Evolutionary conservation across 2,113 vertebrate species (phyloP), one percentile per base, ranked within the genome.

Genomic region (Desmodus rotundus): DNA sequence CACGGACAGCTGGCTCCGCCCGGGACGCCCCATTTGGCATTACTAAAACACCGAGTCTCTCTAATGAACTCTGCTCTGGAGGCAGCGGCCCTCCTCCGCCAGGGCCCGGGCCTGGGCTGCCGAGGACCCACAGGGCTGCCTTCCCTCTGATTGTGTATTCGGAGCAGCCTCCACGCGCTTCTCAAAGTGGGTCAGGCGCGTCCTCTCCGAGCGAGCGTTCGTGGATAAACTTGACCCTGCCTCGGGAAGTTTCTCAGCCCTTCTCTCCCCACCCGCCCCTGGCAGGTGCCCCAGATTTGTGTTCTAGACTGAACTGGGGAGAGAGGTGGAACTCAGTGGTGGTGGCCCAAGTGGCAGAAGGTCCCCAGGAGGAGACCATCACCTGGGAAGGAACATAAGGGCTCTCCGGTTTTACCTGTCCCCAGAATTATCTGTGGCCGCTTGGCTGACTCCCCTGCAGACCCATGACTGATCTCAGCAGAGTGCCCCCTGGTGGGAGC

Each of bases 121-220:
- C 2, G 0, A 54, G 94, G 70, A 67, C 97, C 94, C 84, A 5
- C 78, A 68, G 91, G 91, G 63, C 89, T 24, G 8, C 67, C 96
- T 58, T 47, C 76, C 41, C 38, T 86, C 94, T 68, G 85, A 38
- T 91, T 88, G 92, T 86, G 54, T 22, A 87, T 96, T 93, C 96
- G 88, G 87, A 97, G 77, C 96, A 45, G 36, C 74, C 91, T 94
- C 94, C 33, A 7, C 31, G 50, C 88, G 96, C 84, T 80, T 45
- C 88, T 82, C 94, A 80, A 97, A 97, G 91, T 97, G 97, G 96
- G 97, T 97, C 97, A 97, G 85, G 41, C 56, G 0, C 80, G 9
- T 52, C 96, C 93, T 74, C 58, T 5, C 43, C 14, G 4, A 5
- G 54, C 52, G 0, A 20, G 63, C 5, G 3, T 58, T 52, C 4